phyloP scores from a whole-genome alignment of 1,140 invertebrate species.

The Ctenoplectra terminalis region DNA sequence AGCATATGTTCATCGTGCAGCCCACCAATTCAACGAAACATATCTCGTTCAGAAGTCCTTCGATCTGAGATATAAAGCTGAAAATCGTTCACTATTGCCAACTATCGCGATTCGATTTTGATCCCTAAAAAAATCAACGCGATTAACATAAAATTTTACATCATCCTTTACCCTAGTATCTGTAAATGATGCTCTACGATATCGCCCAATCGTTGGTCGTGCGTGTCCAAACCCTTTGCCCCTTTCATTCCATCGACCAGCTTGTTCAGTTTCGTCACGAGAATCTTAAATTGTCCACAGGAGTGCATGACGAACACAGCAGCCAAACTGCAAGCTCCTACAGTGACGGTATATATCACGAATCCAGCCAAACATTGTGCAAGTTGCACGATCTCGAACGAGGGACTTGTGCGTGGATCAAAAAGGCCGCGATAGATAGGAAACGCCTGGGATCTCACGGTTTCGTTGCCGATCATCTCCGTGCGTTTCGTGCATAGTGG shows the following conservation, averaged over 20 bases:
- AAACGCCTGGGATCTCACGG: slow-evolving; percentile 45
- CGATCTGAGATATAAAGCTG: slow-evolving; percentile 70
- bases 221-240: neutral
- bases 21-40: slow-evolving; percentile 75
- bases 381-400: slow-evolving; percentile 62
- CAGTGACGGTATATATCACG: slow-evolving; percentile 58
- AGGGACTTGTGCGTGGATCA: slow-evolving; percentile 50
- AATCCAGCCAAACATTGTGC: slow-evolving; percentile 55
- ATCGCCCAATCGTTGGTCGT: slow-evolving; percentile 12
- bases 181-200: slow-evolving; percentile 71
- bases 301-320: slow-evolving; percentile 66
- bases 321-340: slow-evolving; percentile 58
- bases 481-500: slow-evolving; percentile 66
- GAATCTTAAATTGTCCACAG: slow-evolving; percentile 65
- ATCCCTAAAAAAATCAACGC: no score
- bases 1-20: slow-evolving; percentile 76
- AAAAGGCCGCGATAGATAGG: slow-evolving; percentile 55
- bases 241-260: neutral
- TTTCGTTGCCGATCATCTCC: slow-evolving; percentile 61
- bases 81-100: slow-evolving; percentile 3
- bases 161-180: slow-evolving; percentile 57
- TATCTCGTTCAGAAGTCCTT: slow-evolving; percentile 72
- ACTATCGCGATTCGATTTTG: neutral
- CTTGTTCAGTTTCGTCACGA: slow-evolving; percentile 50
- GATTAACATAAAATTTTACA: neutral